phyloP scores from a whole-genome alignment of 1,140 invertebrate genomes.

The Aricia agestis region DNA sequence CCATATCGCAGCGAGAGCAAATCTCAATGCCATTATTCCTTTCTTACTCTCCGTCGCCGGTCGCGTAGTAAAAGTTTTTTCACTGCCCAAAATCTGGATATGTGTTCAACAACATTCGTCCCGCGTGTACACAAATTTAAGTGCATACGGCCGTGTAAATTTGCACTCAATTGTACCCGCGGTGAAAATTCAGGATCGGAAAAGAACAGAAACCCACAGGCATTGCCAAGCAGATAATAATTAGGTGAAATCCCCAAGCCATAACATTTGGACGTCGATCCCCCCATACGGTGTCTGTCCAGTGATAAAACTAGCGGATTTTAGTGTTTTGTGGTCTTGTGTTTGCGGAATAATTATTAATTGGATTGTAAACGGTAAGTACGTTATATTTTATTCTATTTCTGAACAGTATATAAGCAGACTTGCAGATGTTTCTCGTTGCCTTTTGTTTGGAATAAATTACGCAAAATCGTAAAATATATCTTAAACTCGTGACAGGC shows the following conservation, averaged over 20 bases:
- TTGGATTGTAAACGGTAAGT: constrained; percentile 4
- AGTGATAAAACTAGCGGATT: neutral
- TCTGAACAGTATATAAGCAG: constrained; percentile 4
- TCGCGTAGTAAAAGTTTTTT: neutral
- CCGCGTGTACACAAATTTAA: neutral
- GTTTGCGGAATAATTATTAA: neutral
- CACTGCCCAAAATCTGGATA: neutral
- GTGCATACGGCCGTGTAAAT: neutral
- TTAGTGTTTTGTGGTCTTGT: neutral
- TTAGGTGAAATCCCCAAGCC: neutral
- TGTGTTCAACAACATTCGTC: neutral
- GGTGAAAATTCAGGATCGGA: neutral
- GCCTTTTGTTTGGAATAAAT: neutral
- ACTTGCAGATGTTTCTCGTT: constrained; percentile 10
- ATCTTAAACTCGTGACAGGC: neutral
- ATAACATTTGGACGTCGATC: constrained; percentile 2
- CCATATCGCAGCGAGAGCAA: neutral
- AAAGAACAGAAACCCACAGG: neutral
- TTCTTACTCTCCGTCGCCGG: neutral
- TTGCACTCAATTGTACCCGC: neutral
- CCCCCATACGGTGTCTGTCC: neutral
- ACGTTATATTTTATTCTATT: constrained; percentile 4
- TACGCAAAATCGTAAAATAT: neutral
- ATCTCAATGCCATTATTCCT: constrained; percentile 3
- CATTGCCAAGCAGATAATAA: neutral